Percentiles rank a stretch among this genome's conserved stretches.
Conservation (phyloP, 2,797 vertebrate species). For the Falco novaeseelandiae region DNA sequence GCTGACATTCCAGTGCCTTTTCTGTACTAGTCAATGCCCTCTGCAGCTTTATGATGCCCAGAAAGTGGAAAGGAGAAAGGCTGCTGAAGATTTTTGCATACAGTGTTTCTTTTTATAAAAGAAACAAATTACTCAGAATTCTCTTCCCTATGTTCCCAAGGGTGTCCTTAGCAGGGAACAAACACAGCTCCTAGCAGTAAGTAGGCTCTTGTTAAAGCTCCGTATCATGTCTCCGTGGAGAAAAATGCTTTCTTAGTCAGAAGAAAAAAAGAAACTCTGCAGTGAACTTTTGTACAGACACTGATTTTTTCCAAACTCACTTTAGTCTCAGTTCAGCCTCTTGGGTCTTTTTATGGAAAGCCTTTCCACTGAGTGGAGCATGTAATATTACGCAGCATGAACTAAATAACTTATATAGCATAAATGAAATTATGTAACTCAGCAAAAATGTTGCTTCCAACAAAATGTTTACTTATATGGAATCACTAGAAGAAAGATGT, state of each 20-base stretch:
- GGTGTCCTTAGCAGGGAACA: constrained; percentile 1
- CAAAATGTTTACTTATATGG: constrained; percentile 61
- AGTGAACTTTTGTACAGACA: constrained; percentile 5
- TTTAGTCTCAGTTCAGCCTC: neutral
- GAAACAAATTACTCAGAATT: neutral
- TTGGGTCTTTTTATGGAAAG: neutral
- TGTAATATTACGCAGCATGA: neutral
- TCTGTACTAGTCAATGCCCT: neutral
- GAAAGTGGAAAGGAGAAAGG: neutral
- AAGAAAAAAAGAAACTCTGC: neutral
- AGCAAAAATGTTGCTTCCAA: constrained; percentile 17
- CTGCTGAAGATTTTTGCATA: neutral
- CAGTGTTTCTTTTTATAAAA: neutral
- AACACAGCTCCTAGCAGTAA: constrained; percentile 30
- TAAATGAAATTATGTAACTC: constrained; percentile 26
- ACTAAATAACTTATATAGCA: constrained; percentile 36
- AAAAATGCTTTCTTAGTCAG: constrained; percentile 54
- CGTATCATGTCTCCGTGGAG: constrained; percentile 24
- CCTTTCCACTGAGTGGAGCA: neutral
- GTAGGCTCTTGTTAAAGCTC: constrained; percentile 34
- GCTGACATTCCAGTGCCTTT: neutral
- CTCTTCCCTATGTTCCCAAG: neutral
- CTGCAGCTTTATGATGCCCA: neutral
- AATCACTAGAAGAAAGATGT: constrained; percentile 13
- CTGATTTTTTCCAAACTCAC: constrained; percentile 2